Percentiles rank a stretch among this genome's conserved stretches.
phyloP scores from a whole-genome alignment of 2,888 invertebrate genomes.

The Dicyrtomina minuta region DNA sequence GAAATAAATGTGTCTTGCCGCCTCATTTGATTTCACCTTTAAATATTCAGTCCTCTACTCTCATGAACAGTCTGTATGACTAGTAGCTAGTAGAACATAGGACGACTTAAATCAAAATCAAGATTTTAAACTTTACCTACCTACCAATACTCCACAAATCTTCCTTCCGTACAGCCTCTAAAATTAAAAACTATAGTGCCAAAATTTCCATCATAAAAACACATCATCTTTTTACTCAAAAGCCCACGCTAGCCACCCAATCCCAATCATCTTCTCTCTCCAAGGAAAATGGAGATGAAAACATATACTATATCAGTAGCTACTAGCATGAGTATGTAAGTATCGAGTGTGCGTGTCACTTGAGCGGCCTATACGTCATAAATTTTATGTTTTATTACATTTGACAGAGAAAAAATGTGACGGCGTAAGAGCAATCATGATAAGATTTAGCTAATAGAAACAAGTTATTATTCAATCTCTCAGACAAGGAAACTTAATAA shows the following conservation, averaged over 20 bases:
- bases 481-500: no score
- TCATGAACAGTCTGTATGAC: not conserved
- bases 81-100: not conserved
- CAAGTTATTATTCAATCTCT: no score
- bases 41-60: constrained; percentile 4
- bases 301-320: no score
- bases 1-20: constrained; percentile 40
- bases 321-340: no score
- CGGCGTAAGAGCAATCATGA: no score
- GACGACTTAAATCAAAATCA: constrained; percentile 1
- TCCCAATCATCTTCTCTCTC: not conserved
- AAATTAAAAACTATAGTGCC: constrained; percentile 14
- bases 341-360: no score
- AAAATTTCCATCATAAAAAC: constrained; percentile 34
- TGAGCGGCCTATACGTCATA: no score
- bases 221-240: constrained; percentile 16
- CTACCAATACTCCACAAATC: no score
- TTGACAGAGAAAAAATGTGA: no score
- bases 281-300: not conserved
- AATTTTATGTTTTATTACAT: no score
- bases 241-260: constrained; percentile 11
- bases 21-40: constrained; percentile 38
- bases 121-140: constrained; percentile 12
- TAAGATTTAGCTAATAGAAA: no score
- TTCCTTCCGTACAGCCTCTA: not conserved